A percentile compares a stretch with the other conserved stretches of the same genome.
These are phyloP conservation scores for Peromyscus eremicus DNA, from an alignment of 2,797 vertebrate species.

Conservation along the genomic window DNA sequence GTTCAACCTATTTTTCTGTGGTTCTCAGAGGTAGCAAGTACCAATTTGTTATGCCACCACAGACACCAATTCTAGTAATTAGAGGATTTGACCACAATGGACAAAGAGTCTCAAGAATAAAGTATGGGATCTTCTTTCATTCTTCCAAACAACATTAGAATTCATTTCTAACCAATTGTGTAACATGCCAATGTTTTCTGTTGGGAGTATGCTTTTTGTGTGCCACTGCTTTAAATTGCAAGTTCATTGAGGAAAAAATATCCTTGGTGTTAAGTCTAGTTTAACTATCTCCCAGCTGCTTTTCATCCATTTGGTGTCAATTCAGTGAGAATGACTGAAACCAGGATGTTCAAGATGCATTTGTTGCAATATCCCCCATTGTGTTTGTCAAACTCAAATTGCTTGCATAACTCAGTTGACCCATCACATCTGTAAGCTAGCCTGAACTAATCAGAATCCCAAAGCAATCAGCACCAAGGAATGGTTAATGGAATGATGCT, in stretches of 20 bases:
- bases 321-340: neutral
- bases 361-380: neutral
- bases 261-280: neutral
- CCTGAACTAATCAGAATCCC: neutral
- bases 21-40: neutral
- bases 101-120: neutral
- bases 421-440: neutral
- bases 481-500: neutral
- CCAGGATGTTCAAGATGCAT: neutral
- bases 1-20: neutral
- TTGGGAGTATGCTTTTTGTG: neutral
- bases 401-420: neutral
- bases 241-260: constrained; percentile 20
- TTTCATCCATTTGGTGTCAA: constrained; percentile 27
- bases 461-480: neutral
- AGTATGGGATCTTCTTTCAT: neutral
- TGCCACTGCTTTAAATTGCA: neutral
- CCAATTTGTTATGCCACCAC: neutral
- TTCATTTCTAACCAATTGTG: constrained; percentile 3
- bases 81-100: neutral
- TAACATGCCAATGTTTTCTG: neutral
- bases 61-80: neutral
- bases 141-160: constrained; percentile 46
- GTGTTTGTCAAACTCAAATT: neutral
- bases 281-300: neutral